Base-by-base conservation (phyloP, 2,113 vertebrate species). In the Tetrax tetrax region DNA sequence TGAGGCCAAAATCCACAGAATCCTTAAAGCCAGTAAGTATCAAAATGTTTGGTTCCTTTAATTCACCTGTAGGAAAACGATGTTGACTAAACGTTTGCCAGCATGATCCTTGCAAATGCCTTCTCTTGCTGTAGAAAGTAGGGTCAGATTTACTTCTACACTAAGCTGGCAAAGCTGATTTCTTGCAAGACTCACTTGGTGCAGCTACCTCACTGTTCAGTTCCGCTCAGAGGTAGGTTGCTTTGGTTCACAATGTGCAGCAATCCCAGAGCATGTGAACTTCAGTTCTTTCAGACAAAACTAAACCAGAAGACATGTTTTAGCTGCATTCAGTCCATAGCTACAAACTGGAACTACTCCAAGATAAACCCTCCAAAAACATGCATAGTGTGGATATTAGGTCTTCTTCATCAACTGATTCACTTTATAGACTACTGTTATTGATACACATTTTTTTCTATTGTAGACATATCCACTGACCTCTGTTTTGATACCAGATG, bases 21-120 rank as follows among this genome's bases (percentile, higher is more conserved):
- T 98, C 45, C 93, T 98, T 80, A 97, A 97, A 91, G 24, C 6
- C 24, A 84, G 98, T 98, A 90, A 97, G 97, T 96, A 95, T 60
- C 17, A 71, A 94, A 91, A 83, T 24, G 13, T 56, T 87, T 84
- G 10, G 12, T 6, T 88, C 9, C 47, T 87, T 94, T 76, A 12
- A 28, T 50, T 87, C 15, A 53, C 31, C 13, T 41, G 7, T 14
- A 72, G 35, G 21, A 95, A 82, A 84, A 53, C 6, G 5, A 23
- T 7, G 4, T 3, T 81, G 29, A 57, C 35, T 56, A 50, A 79
- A 63, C 15, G 4, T 57, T 81, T 63, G 15, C 60, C 25, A 71
- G 12, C 25, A 59, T 16, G 6, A 84, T 33, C 65, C 65, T 25
- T 8, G 22, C 6, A 89, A 64, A n/a, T 65, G 12, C 3, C 9